phyloP scores from a whole-genome alignment of 1,140 invertebrate species.

The Drosophila kohkoa region DNA sequence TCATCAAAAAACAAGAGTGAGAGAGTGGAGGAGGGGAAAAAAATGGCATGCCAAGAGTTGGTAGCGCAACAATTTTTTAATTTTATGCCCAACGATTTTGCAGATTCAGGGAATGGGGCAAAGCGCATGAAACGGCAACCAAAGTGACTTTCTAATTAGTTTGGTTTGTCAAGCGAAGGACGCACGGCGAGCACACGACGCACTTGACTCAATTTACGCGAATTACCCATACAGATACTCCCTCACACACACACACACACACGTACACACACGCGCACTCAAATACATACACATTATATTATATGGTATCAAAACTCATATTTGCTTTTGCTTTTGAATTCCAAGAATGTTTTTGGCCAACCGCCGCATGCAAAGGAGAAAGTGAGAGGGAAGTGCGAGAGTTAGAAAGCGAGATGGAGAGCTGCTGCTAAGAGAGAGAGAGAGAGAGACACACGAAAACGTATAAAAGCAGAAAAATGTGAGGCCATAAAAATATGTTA shows the following conservation, averaged over 20 bases:
- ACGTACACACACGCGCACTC: slow-evolving; percentile 2
- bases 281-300: slow-evolving; percentile 18
- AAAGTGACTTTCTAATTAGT: slow-evolving; percentile 83
- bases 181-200: slow-evolving; percentile 54
- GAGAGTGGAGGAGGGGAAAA: background rate
- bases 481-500: slow-evolving; percentile 81
- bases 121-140: slow-evolving; percentile 49
- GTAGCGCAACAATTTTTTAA: slow-evolving; percentile 61
- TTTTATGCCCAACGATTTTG: slow-evolving; percentile 76
- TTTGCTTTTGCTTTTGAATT: slow-evolving; percentile 69
- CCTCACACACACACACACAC: slow-evolving; percentile 3
- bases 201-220: slow-evolving; percentile 77
- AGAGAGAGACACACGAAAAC: slow-evolving; percentile 52
- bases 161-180: slow-evolving; percentile 70
- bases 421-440: background rate
- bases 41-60: slow-evolving; percentile 35
- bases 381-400: background rate
- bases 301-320: slow-evolving; percentile 73
- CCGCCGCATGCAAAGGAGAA: background rate
- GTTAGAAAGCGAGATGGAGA: slow-evolving; percentile 1
- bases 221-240: slow-evolving; percentile 35
- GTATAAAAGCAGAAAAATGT: slow-evolving; percentile 72
- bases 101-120: slow-evolving; percentile 38
- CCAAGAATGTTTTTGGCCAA: slow-evolving; percentile 64
- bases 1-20: slow-evolving; percentile 6